Percentiles rank a stretch among this genome's conserved stretches.
phyloP scores from a whole-genome alignment of 2,888 invertebrate genomes.

The Drosophila tripunctata region DNA sequence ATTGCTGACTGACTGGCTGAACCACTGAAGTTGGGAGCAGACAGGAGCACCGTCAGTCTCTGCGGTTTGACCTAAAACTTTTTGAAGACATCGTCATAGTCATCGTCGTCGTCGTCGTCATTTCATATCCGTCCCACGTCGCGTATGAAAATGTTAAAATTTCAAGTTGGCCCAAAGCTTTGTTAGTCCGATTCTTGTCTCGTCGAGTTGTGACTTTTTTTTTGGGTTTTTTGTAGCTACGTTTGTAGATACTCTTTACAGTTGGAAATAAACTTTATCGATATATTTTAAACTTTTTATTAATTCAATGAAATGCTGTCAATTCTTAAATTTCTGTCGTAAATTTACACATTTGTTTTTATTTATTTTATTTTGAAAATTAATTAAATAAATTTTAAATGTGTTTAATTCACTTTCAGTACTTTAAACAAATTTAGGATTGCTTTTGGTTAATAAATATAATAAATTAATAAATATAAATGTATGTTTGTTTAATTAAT shows the following conservation, averaged over 20 bases:
- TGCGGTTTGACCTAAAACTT: conserved; percentile 75
- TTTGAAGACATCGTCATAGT: conserved; percentile 32
- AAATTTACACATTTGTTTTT: too few species aligned
- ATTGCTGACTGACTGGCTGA: conserved; percentile 20
- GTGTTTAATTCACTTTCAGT: too few species aligned
- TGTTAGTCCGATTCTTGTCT: conserved; percentile 45
- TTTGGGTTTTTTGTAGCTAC: conserved; percentile 19
- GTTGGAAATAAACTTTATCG: too few species aligned
- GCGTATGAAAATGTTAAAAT: conserved; percentile 49
- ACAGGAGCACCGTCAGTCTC: conserved; percentile 38
- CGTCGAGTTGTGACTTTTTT: conserved; percentile 21
- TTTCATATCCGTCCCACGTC: conserved; percentile 20
- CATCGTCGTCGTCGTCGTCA: conserved; percentile 1
- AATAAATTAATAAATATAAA: too few species aligned
- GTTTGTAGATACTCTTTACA: conserved; percentile 7
- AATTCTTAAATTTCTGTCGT: too few species aligned
- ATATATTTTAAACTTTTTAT: too few species aligned
- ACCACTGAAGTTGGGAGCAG: conserved; percentile 24
- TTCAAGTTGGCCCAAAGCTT: conserved; percentile 42
- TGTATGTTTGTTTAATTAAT: too few species aligned
- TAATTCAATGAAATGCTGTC: too few species aligned
- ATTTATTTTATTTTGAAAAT: too few species aligned
- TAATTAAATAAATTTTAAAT: too few species aligned
- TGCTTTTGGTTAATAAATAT: too few species aligned
- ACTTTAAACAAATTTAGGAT: too few species aligned